phyloP scores from a whole-genome alignment of 2,888 invertebrate genomes.

The Tubiluchus corallicola region DNA sequence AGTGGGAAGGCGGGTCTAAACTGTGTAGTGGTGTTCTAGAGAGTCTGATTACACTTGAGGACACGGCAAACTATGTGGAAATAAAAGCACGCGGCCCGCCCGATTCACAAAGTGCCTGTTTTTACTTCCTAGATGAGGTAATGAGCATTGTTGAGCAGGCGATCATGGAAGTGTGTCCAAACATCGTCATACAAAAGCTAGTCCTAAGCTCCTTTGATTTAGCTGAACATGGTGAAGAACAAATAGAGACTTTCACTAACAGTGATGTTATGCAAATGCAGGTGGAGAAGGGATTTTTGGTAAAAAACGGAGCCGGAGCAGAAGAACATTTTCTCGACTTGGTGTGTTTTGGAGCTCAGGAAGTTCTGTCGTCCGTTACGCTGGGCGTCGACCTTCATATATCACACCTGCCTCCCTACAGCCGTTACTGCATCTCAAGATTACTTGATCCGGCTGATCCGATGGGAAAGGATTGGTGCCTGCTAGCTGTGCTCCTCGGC shows the following conservation, averaged over 20 bases:
- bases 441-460: constrained; percentile 35
- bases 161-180: constrained; percentile 44
- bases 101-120: constrained; percentile 38
- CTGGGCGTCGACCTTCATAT: constrained; percentile 41
- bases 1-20: constrained; percentile 42
- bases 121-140: constrained; percentile 48
- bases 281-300: constrained; percentile 22
- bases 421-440: constrained; percentile 32
- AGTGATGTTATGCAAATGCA: constrained; percentile 30
- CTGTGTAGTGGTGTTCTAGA: constrained; percentile 46
- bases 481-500: constrained; percentile 36
- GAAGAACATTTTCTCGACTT: constrained; percentile 39
- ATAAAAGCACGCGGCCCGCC: constrained; percentile 45
- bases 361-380: constrained; percentile 30
- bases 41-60: constrained; percentile 42
- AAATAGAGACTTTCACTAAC: constrained; percentile 23
- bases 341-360: constrained; percentile 38
- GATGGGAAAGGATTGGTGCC: constrained; percentile 38
- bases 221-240: constrained; percentile 28
- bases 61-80: constrained; percentile 37
- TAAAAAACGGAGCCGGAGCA: constrained; percentile 28
- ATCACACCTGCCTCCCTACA: constrained; percentile 39
- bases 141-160: constrained; percentile 42
- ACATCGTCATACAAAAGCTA: constrained; percentile 43
- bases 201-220: constrained; percentile 43